Conservation (phyloP, 2,797 vertebrate genomes). For the Scomberomorus guttatus region DNA sequence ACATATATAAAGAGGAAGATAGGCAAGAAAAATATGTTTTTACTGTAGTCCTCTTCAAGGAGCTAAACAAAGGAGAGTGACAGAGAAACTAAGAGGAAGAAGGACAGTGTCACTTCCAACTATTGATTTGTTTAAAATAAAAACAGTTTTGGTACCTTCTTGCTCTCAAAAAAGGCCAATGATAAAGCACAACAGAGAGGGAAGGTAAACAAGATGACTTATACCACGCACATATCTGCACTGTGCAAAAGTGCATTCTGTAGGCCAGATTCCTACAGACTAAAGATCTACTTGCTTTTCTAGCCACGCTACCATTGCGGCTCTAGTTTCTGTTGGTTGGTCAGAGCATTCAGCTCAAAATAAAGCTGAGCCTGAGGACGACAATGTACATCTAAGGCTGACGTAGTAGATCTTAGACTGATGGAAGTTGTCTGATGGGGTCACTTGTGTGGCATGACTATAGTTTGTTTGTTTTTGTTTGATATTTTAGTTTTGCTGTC, state of each 20-base stretch:
- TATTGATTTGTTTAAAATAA: constrained; percentile 11
- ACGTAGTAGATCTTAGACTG: neutral
- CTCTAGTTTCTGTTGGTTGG: neutral
- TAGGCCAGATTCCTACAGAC: too few relatives aligned
- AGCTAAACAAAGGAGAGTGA: neutral
- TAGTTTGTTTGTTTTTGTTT: neutral
- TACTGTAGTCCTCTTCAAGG: neutral
- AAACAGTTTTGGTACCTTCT: neutral
- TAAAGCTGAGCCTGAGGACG: neutral
- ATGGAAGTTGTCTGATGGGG: neutral
- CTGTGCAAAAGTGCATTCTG: too few relatives aligned
- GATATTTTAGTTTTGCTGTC: neutral
- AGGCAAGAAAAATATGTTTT: neutral
- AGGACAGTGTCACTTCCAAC: neutral
- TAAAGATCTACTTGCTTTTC: neutral
- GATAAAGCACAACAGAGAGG: neutral
- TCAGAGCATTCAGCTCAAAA: neutral
- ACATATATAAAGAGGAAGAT: neutral
- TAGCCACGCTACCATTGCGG: neutral
- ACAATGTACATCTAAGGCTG: neutral
- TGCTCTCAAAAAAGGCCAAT: neutral
- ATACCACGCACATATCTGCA: too few relatives aligned
- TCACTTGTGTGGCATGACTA: neutral
- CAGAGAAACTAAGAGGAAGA: neutral
- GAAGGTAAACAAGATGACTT: neutral